A percentile compares a stretch with the other conserved stretches of the same genome.
Conservation (phyloP, 2,113 vertebrate species). For the Entelurus aequoreus region DNA sequence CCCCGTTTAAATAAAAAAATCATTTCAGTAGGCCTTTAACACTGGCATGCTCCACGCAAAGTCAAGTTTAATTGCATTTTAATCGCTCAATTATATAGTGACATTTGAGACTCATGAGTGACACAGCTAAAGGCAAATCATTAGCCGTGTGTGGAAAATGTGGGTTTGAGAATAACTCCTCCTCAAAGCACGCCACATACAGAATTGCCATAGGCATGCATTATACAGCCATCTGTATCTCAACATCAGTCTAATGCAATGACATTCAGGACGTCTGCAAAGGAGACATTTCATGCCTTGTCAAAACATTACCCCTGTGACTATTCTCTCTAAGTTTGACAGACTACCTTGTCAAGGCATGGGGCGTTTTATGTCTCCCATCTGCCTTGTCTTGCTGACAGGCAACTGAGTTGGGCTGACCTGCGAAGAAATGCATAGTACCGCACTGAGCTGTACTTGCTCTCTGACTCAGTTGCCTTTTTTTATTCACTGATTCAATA, state of each 20-base stretch:
- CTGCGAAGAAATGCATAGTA: slow-evolving; percentile 41
- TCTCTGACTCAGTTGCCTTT: slow-evolving; percentile 52
- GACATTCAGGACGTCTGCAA: slow-evolving; percentile 60
- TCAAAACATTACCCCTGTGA: slow-evolving; percentile 71
- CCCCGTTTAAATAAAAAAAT: too few species aligned
- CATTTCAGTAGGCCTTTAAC: too few species aligned
- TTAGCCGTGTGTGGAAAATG: slow-evolving; percentile 23
- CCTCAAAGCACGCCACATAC: slow-evolving; percentile 19
- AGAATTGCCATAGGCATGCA: slow-evolving; percentile 43
- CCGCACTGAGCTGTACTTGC: slow-evolving; percentile 37
- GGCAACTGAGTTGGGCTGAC: slow-evolving; percentile 57
- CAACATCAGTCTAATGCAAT: slow-evolving; percentile 60
- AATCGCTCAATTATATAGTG: slow-evolving; percentile 8
- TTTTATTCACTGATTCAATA: slow-evolving; percentile 40
- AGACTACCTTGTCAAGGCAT: slow-evolving; percentile 67
- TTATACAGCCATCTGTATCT: slow-evolving; percentile 63
- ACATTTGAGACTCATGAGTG: slow-evolving; percentile 10
- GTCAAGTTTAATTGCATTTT: slow-evolving; percentile 15
- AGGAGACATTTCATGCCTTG: slow-evolving; percentile 72
- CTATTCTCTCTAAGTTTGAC: slow-evolving; percentile 69
- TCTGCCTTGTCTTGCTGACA: slow-evolving; percentile 65
- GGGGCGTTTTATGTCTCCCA: slow-evolving; percentile 64
- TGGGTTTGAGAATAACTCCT: slow-evolving; percentile 26
- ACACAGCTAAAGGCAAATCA: slow-evolving; percentile 18
- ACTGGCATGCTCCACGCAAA: slow-evolving; percentile 10